Conservation (phyloP, 2,888 invertebrate species). For the Drosophila picticornis region DNA sequence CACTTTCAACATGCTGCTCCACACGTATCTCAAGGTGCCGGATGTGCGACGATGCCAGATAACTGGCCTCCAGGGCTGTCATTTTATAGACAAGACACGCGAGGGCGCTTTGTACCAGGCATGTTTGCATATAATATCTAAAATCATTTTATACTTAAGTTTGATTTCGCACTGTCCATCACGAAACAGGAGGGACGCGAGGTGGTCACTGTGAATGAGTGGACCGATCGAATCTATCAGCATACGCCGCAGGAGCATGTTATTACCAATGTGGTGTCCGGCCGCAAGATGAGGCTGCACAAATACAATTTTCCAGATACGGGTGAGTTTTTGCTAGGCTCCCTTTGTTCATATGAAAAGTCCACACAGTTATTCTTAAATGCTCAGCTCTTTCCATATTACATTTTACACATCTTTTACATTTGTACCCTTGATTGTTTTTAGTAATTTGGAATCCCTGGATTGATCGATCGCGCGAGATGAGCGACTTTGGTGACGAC, state of each 20-base stretch:
- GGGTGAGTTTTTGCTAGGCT: constrained; percentile 86
- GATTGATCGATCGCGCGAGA: constrained; percentile 96
- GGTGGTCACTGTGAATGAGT: constrained; percentile 94
- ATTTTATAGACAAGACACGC: constrained; percentile 95
- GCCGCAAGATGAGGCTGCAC: constrained; percentile 95
- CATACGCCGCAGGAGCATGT: constrained; percentile 97
- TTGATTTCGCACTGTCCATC: not conserved
- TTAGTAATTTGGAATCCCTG: constrained; percentile 98
- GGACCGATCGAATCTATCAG: constrained; percentile 97
- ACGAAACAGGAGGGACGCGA: constrained; percentile 90
- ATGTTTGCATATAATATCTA: not conserved
- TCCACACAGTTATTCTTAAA: not conserved
- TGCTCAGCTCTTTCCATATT: not conserved
- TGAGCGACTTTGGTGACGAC: constrained; percentile 98
- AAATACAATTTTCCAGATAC: constrained; percentile 98
- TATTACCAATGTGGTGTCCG: constrained; percentile 96
- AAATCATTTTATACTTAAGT: not conserved
- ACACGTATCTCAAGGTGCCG: constrained; percentile 98
- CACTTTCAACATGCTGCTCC: constrained; percentile 96
- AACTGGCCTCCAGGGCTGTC: constrained; percentile 95
- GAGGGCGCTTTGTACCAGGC: constrained; percentile 92
- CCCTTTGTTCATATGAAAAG: not conserved
- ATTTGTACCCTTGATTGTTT: not conserved
- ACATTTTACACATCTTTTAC: not conserved
- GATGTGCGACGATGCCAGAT: constrained; percentile 96